Conservation (phyloP, 2,113 vertebrate species). For the Gymnarchus niloticus region DNA sequence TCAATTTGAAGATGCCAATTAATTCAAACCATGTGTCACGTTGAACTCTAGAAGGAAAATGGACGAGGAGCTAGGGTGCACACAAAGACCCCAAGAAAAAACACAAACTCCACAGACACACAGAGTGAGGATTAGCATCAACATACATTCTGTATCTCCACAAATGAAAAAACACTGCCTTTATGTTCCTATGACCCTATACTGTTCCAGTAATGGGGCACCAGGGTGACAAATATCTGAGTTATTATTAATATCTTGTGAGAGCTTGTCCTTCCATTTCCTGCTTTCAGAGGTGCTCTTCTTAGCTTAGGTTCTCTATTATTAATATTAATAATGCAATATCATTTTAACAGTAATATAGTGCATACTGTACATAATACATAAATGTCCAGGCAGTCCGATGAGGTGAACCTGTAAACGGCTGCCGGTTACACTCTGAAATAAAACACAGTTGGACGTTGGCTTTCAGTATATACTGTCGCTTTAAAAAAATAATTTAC, state of each 20-base stretch:
- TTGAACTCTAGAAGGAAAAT: not conserved
- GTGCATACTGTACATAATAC: not conserved
- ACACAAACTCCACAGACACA: not conserved
- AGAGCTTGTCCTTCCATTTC: not conserved
- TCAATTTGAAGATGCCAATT: not conserved
- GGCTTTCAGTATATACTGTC: not conserved
- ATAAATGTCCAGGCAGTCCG: not conserved
- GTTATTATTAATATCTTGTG: too few species aligned
- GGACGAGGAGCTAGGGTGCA: not conserved
- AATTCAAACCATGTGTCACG: not conserved
- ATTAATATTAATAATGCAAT: too few species aligned
- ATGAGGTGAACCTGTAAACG: not conserved
- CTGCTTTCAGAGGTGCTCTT: not conserved
- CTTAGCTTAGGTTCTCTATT: slow-evolving; percentile 1
- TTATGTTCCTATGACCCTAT: too few species aligned
- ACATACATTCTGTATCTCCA: too few species aligned
- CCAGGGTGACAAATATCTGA: too few species aligned
- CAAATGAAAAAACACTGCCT: too few species aligned
- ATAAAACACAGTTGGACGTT: not conserved
- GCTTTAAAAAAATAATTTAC: not conserved
- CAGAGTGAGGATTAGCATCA: not conserved
- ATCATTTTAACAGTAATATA: too few species aligned
- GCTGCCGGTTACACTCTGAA: not conserved
- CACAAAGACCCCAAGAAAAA: not conserved
- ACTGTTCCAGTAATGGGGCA: too few species aligned